These are phyloP conservation scores for Lypha dubia DNA, from an alignment of 2,888 invertebrate genomes.

Conservation along the genomic window DNA sequence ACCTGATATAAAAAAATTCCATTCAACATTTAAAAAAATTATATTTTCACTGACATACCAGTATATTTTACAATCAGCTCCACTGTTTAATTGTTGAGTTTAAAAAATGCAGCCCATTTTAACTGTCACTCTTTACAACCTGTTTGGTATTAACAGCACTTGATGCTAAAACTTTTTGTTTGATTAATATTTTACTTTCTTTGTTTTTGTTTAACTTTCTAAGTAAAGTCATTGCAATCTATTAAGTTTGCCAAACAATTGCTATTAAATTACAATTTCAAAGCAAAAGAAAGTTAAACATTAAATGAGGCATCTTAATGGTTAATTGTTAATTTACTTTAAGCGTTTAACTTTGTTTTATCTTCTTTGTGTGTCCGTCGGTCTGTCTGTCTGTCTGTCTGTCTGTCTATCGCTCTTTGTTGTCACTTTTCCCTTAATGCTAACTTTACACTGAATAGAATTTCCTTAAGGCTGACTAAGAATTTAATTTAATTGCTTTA, in stretches of 20 bases:
- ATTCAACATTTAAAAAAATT: no score
- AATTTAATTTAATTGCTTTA: conserved; percentile 34
- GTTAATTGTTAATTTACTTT: conserved; percentile 63
- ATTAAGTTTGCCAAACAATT: not conserved
- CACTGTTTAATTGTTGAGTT: not conserved
- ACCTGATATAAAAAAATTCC: no score
- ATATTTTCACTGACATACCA: not conserved
- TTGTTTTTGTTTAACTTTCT: not conserved
- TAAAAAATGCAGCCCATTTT: not conserved
- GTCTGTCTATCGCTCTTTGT: not conserved
- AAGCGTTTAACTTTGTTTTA: conserved; percentile 29
- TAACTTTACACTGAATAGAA: conserved; percentile 28
- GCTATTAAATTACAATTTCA: conserved; percentile 3
- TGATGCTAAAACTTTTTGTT: not conserved
- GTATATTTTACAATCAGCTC: not conserved
- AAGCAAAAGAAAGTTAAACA: conserved; percentile 24
- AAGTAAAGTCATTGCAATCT: not conserved
- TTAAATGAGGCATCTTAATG: conserved; percentile 47
- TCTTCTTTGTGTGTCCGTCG: not conserved
- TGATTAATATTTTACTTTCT: not conserved
- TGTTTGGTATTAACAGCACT: not conserved
- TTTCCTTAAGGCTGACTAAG: no score
- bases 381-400: no score
- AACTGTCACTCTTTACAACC: not conserved
- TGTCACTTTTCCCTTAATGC: not conserved